Evolutionary conservation across 2,888 invertebrate species (phyloP).

Genomic region (Cryptophagus acutangulus): DNA sequence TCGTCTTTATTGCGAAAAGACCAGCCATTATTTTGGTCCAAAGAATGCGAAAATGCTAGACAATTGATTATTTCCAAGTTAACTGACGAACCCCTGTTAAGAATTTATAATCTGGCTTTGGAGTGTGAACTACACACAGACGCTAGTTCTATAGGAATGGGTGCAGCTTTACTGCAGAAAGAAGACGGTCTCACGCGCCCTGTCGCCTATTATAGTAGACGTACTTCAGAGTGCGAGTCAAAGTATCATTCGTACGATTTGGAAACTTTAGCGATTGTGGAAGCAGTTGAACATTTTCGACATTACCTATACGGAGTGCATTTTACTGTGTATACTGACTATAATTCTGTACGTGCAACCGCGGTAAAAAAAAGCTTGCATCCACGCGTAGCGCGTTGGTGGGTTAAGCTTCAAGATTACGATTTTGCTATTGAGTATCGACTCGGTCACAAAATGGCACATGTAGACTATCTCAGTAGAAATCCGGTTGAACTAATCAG

Average conservation of each 20-base stretch:
- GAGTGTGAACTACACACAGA: slow-evolving; percentile 23
- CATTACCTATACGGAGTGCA: slow-evolving; percentile 22
- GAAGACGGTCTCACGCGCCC: slow-evolving; percentile 18
- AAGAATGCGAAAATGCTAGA: too few relatives aligned
- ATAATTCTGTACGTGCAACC: too few relatives aligned
- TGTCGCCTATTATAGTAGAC: slow-evolving; percentile 25
- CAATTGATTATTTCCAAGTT: too few relatives aligned
- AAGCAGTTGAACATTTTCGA: slow-evolving; percentile 18
- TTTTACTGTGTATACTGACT: slow-evolving; percentile 36
- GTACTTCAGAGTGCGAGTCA: slow-evolving; percentile 19
- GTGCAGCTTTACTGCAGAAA: slow-evolving; percentile 24
- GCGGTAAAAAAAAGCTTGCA: too few relatives aligned
- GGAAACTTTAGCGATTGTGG: slow-evolving; percentile 28
- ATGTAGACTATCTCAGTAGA: too few relatives aligned
- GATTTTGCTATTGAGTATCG: too few relatives aligned
- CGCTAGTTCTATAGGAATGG: slow-evolving; percentile 24
- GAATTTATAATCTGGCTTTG: slow-evolving; percentile 19
- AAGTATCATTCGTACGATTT: slow-evolving; percentile 24
- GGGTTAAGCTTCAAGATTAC: too few relatives aligned
- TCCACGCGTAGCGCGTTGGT: too few relatives aligned
- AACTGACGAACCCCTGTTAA: too few relatives aligned
- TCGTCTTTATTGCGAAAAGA: slow-evolving; percentile 19
- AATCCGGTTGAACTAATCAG: too few relatives aligned
- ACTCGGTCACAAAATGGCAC: too few relatives aligned
- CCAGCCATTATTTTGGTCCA: too few relatives aligned